Conservation (phyloP, 53 echinoderm and acorn worm species). For the Henricia sp. region DNA sequence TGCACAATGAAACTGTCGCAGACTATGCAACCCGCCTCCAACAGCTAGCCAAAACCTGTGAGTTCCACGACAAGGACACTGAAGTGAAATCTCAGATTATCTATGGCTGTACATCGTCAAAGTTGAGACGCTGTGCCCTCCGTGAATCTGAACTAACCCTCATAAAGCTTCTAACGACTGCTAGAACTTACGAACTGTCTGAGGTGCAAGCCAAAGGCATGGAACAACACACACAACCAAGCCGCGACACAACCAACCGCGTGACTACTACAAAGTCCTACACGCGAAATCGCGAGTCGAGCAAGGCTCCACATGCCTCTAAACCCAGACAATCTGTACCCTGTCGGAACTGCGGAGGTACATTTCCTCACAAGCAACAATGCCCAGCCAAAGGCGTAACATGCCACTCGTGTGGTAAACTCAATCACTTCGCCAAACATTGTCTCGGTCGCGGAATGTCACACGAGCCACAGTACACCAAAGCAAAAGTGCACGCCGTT, state of each 20-base stretch:
- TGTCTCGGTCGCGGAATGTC: background rate
- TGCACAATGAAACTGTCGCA: slow-evolving; percentile 4
- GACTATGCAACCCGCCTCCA: slow-evolving; percentile 1
- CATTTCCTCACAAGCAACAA: slow-evolving; percentile 32
- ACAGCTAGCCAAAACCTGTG: slow-evolving; percentile 18
- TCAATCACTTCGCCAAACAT: slow-evolving; percentile 16
- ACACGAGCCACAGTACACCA: background rate
- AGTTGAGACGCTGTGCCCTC: background rate
- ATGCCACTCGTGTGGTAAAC: background rate
- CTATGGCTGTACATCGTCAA: background rate
- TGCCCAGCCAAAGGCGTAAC: slow-evolving; percentile 31
- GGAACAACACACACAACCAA: background rate
- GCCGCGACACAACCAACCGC: background rate
- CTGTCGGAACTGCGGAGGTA: slow-evolving; percentile 47
- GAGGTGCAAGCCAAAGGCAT: background rate
- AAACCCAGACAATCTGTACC: background rate
- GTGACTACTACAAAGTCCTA: too few relatives aligned
- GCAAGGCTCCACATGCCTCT: background rate
- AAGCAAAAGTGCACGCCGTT: slow-evolving; percentile 9
- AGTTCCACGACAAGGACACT: slow-evolving; percentile 17
- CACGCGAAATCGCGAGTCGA: too few relatives aligned
- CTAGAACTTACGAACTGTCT: background rate
- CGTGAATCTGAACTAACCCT: background rate
- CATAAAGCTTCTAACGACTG: slow-evolving; percentile 9
- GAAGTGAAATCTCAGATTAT: background rate